A percentile compares a stretch with the other conserved stretches of the same genome.
Conservation (phyloP, 2,797 vertebrate genomes). For the Pteronotus mesoamericanus region DNA sequence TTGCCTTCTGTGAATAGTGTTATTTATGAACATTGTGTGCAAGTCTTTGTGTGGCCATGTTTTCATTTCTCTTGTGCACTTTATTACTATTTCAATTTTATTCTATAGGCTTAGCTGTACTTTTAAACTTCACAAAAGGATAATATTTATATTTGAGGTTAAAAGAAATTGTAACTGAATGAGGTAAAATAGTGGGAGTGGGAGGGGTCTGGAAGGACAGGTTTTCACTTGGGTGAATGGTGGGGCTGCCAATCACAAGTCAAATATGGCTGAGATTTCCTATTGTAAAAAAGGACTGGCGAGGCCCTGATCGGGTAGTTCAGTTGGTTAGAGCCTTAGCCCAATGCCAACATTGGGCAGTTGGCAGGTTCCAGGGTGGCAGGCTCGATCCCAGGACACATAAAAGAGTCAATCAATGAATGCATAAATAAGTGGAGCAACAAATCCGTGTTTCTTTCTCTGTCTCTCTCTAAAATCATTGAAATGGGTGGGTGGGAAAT, state of each 20-base stretch:
- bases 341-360: too few species aligned
- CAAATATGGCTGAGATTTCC: background rate
- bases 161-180: background rate
- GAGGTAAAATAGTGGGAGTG: background rate
- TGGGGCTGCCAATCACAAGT: background rate
- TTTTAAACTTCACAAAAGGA: background rate
- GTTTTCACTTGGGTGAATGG: background rate
- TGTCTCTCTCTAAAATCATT: background rate
- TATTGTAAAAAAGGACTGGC: background rate
- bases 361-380: too few species aligned
- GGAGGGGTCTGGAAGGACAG: too few species aligned
- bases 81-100: background rate
- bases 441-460: too few species aligned
- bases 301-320: background rate
- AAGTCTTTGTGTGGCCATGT: background rate
- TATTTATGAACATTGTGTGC: background rate
- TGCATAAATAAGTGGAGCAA: too few species aligned
- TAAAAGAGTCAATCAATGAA: too few species aligned
- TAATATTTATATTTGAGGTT: background rate
- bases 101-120: background rate
- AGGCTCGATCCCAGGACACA: too few species aligned
- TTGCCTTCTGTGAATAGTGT: background rate
- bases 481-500: background rate
- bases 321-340: too few species aligned
- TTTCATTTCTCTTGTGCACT: background rate